phyloP scores from a whole-genome alignment of 2,888 invertebrate species.

The Leucoptera coffeella region DNA sequence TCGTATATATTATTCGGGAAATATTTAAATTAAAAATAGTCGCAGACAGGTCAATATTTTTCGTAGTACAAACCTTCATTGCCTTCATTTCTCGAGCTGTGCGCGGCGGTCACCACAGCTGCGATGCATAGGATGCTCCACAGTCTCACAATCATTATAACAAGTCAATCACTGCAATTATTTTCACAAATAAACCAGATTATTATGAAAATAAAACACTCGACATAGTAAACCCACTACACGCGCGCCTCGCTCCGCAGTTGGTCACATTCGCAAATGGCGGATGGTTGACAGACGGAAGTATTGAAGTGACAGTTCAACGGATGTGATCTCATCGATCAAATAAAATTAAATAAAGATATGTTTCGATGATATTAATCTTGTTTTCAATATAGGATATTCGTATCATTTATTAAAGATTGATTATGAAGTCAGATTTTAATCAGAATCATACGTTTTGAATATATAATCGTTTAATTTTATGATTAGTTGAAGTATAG shows the following conservation, averaged over 20 bases:
- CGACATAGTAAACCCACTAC: constrained; percentile 29
- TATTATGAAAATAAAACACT: constrained; percentile 34
- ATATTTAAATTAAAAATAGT: constrained; percentile 20
- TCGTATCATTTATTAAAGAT: constrained; percentile 18
- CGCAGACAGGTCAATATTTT: constrained; percentile 5
- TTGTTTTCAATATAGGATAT: constrained; percentile 24
- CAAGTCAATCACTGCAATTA: constrained; percentile 27
- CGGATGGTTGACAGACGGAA: too few species aligned
- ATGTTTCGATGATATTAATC: too few species aligned
- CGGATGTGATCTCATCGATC: constrained; percentile 51
- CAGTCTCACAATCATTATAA: constrained; percentile 52
- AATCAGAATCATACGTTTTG: background rate
- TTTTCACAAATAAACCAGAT: constrained; percentile 35
- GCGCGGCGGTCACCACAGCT: constrained; percentile 42
- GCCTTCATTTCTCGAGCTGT: constrained; percentile 41
- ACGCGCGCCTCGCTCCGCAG: constrained; percentile 39
- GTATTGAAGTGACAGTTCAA: constrained; percentile 49
- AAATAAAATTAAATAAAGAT: too few species aligned
- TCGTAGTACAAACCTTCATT: constrained; percentile 35
- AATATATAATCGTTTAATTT: too few species aligned
- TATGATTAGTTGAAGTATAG: background rate
- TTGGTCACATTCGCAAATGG: constrained; percentile 47
- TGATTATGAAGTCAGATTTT: constrained; percentile 7
- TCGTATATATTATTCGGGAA: too few species aligned
- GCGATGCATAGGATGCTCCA: constrained; percentile 43